These are phyloP conservation scores for Dilophus febrilis DNA, from an alignment of 2,888 invertebrate species.

Conservation along the genomic window DNA sequence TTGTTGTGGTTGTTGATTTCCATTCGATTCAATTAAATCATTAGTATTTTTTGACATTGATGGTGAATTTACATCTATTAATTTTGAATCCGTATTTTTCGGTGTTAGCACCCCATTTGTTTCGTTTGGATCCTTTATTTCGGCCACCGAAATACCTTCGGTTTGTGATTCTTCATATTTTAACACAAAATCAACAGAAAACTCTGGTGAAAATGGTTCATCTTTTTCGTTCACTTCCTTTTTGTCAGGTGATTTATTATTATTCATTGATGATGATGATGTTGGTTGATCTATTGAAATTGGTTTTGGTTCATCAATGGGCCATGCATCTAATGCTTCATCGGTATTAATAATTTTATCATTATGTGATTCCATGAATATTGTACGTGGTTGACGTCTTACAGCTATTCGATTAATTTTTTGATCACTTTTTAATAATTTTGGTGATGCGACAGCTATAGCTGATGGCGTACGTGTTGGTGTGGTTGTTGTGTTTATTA, in stretches of 20 bases:
- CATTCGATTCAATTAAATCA: not conserved
- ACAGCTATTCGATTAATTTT: slow-evolving; percentile 23
- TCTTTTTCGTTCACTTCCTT: no score
- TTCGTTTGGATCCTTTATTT: no score
- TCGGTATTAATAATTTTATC: slow-evolving; percentile 16
- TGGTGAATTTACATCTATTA: no score
- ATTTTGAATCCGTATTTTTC: no score
- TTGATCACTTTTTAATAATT: slow-evolving; percentile 13
- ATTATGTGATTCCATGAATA: slow-evolving; percentile 8
- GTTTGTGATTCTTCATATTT: slow-evolving; percentile 34
- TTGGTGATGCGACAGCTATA: slow-evolving; percentile 18
- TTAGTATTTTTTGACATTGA: not conserved
- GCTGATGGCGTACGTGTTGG: slow-evolving; percentile 13
- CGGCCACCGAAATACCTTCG: slow-evolving; percentile 23
- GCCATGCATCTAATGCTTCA: slow-evolving; percentile 25
- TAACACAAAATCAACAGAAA: slow-evolving; percentile 39
- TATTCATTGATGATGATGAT: not conserved
- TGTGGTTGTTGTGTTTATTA: not conserved
- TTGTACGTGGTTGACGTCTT: slow-evolving; percentile 22
- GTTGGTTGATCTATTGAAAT: slow-evolving; percentile 3
- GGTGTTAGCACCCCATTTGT: no score
- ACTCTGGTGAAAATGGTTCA: not conserved
- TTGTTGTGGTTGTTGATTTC: not conserved
- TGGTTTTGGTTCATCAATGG: slow-evolving; percentile 7
- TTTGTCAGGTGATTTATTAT: not conserved